Base-by-base conservation (phyloP, 2,888 invertebrate species). In the Yponomeuta plumbellus region DNA sequence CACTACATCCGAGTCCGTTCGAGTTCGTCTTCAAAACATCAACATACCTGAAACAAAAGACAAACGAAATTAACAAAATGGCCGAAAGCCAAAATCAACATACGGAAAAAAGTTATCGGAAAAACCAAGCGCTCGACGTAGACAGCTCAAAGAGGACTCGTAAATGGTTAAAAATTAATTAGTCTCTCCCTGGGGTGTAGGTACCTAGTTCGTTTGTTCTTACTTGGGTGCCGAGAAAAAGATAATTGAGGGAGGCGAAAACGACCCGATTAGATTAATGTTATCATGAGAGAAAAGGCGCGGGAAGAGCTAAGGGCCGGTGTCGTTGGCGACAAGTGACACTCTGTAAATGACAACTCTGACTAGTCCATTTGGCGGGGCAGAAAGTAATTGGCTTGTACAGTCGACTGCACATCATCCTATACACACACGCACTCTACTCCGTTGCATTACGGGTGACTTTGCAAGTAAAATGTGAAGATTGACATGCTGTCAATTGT, bases 81-180 rank as follows among this genome's bases (percentile, higher is more conserved):
- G 8, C 59, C 11, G 8, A 21, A 39, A 39, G 6, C 34, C 21
- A 63, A 63, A 13, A 63, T 26, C 13, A 63, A 44, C n/a, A 39
- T 4, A 20, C 26, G 20, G 40, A 39, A 62, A 34, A 17, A 61
- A n/a, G 62, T 39, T 34, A 62, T 62, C 34, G 17, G 34, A 34
- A 62, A 62, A 26, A 17, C 26, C 34, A 39, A 62, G 10, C 34
- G 13, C 10, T 34, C 34, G n/a, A 39, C 22, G 22, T 26, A 61
- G 26, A 17, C 20, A 17, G 23, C 39, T 39, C 39, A 62, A 62
- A 78, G 80, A 80, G 77, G 80, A 78, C 80, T 80, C 82, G 79
- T 80, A 82, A 85, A 85, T 83, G 80, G 84, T 80, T 78, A 79
- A 79, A 82, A 82, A 85, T 82, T 85, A 84, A 85, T 87, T 84